These are phyloP conservation scores for Emmelina monodactyla DNA, from an alignment of 2,888 invertebrate species.

Conservation along the genomic window DNA sequence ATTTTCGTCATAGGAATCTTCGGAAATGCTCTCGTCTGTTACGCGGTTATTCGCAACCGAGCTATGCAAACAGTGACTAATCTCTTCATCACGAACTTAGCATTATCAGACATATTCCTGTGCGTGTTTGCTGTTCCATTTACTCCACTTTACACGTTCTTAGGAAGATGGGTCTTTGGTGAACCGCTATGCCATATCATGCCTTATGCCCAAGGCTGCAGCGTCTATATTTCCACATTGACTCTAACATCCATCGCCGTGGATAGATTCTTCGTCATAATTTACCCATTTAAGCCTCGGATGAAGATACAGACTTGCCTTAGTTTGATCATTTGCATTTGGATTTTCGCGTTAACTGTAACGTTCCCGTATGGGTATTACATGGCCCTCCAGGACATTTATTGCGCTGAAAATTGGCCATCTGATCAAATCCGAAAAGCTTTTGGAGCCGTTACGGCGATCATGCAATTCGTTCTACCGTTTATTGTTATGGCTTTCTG, in stretches of 20 bases:
- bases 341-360: slow-evolving; percentile 80
- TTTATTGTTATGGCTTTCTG: slow-evolving; percentile 87
- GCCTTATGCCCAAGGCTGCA: slow-evolving; percentile 85
- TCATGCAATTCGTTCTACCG: slow-evolving; percentile 87
- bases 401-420: slow-evolving; percentile 83
- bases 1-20: slow-evolving; percentile 84
- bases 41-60: slow-evolving; percentile 83
- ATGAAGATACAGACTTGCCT: slow-evolving; percentile 82
- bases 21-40: slow-evolving; percentile 87
- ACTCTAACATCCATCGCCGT: slow-evolving; percentile 93
- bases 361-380: slow-evolving; percentile 88
- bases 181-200: slow-evolving; percentile 83
- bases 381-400: slow-evolving; percentile 67
- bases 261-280: slow-evolving; percentile 90
- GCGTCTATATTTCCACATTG: slow-evolving; percentile 88
- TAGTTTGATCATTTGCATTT: slow-evolving; percentile 78
- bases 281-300: slow-evolving; percentile 84
- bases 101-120: slow-evolving; percentile 85
- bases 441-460: slow-evolving; percentile 81
- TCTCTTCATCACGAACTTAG: slow-evolving; percentile 90
- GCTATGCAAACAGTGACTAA: slow-evolving; percentile 94
- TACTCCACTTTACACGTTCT: slow-evolving; percentile 87
- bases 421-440: slow-evolving; percentile 72
- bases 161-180: slow-evolving; percentile 87
- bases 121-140: slow-evolving; percentile 89